Conservation (phyloP, 1,140 invertebrate genomes). For the Heliconius eleuchia region DNA sequence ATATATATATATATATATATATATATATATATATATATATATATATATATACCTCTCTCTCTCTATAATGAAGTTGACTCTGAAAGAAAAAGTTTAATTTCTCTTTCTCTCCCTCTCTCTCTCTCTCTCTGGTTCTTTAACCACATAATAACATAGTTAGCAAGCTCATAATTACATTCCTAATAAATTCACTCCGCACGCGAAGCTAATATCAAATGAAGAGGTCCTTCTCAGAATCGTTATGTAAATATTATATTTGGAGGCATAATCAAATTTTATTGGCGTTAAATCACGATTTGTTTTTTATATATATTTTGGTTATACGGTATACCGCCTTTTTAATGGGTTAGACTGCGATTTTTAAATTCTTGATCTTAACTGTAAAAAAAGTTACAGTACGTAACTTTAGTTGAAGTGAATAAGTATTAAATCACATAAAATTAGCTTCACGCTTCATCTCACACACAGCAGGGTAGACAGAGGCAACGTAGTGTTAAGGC, state of each 20-base stretch:
- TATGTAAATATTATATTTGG: slow-evolving; percentile 24
- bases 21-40: too few relatives aligned
- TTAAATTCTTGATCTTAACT: background rate
- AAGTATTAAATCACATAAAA: too few relatives aligned
- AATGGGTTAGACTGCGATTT: too few relatives aligned
- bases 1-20: too few relatives aligned
- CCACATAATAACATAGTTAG: background rate
- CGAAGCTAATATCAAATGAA: slow-evolving; percentile 17
- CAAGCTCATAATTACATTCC: background rate
- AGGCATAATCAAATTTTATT: background rate
- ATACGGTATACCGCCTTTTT: background rate
- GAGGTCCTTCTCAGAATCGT: slow-evolving; percentile 26
- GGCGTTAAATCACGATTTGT: slow-evolving; percentile 1
- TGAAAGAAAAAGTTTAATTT: too few relatives aligned
- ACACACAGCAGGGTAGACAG: too few relatives aligned
- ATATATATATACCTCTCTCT: too few relatives aligned
- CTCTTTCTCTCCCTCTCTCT: too few relatives aligned
- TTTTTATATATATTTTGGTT: background rate
- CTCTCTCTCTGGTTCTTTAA: too few relatives aligned
- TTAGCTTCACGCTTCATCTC: too few relatives aligned
- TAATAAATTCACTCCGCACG: slow-evolving; percentile 21
- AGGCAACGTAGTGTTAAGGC: too few relatives aligned
- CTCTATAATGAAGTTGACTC: too few relatives aligned
- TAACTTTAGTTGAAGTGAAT: background rate
- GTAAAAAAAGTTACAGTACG: background rate